Evolutionary conservation across 1,140 invertebrate genomes (phyloP), one percentile per base, ranked within the genome.

Genomic region (Chrysomallon squamiferum): DNA sequence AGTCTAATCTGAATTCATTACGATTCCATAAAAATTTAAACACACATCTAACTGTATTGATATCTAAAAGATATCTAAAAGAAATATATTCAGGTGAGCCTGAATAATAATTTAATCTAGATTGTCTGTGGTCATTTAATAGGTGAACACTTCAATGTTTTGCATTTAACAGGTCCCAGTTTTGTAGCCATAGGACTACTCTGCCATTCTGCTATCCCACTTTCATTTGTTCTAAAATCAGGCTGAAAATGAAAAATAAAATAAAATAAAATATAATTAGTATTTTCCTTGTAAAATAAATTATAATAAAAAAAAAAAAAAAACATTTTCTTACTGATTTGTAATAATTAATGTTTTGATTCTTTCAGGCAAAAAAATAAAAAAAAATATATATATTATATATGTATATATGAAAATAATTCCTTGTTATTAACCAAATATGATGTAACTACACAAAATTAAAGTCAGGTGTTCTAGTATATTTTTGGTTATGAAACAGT

Each of bases 181-280:
- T 88, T 88, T 33, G 91, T 93, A 27, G 92, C 76, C 63, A 96
- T 86, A 73, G 88, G 87, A 86, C 91, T 92, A 13, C 91, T 91
- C 85, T 92, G 91, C 94, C 95, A 97, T 65, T 92, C 90, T 58
- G 92, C 94, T 69, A 91, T 84, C 63, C 92, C 89, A 20, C 89
- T 88, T n/a, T 82, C 83, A 82, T 91, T 92, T n/a, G 93, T 92
- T 82, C 91, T 89, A 32, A 96, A 87, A 86, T 95, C 93, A 60
- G 88, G 87, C 88, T 90, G 76, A 56, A 85, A 83, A 73, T 72
- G 54, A 77, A 72, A 58, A 65, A 63, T 65, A 68, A 62, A 59
- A 20, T 50, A 65, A 57, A 45, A 30, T 29, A 57, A 15, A 30
- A 38, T 9, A 22, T 33, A n/a, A 13, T 29, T 29, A 20, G 27